Evolutionary conservation across 2,888 invertebrate genomes (phyloP), one percentile per base, ranked within the genome.

Genomic region (Adelphocoris suturalis): DNA sequence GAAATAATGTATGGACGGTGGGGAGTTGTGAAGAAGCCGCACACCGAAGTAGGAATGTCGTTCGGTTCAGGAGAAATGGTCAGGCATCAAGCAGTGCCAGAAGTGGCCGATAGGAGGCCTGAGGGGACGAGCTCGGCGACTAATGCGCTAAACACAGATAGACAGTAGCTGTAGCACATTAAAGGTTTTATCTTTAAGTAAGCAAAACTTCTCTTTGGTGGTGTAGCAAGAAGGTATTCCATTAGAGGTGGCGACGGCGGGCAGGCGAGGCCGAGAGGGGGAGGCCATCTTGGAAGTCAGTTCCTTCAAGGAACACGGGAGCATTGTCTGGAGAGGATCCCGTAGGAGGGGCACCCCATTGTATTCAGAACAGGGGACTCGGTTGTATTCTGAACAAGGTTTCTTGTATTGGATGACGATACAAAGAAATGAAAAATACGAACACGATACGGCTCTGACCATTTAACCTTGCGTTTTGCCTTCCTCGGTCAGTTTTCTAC

Each of bases 91-190:
- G 52, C 82, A 27, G n/a, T 52, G 82, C 82, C 82, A 5, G 82
- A 82, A 82, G 82, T 52, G 82, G 82, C n/a, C 23, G 82, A 82
- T 82, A 13, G 52, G 19, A 23, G 82, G 23, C 68, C 23, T 23
- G 23, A 48, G 82, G 52, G 52, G 82, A 52, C 12, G 12, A 61
- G 27, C 3, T 19, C 28, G 16, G 78, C 16, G 46, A 37, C 78
- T 85, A 85, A 85, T 85, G 85, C 85, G 85, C 57, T 85, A 85
- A 85, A 85, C 82, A 85, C 85, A 85, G 85, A 85, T 85, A 85
- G 85, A 85, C 85, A 85, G 85, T 61, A 85, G 85, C 85, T 85
- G 61, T 61, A 85, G 57, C 85, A 85, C 85, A 85, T 85, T 85
- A 85, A 52, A 85, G 85, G 85, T 85, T 85, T 85, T 85, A 85